Evolutionary conservation across 2,888 invertebrate genomes (phyloP), one percentile per base, ranked within the genome.

Genomic region (Halocaridina rubra): DNA sequence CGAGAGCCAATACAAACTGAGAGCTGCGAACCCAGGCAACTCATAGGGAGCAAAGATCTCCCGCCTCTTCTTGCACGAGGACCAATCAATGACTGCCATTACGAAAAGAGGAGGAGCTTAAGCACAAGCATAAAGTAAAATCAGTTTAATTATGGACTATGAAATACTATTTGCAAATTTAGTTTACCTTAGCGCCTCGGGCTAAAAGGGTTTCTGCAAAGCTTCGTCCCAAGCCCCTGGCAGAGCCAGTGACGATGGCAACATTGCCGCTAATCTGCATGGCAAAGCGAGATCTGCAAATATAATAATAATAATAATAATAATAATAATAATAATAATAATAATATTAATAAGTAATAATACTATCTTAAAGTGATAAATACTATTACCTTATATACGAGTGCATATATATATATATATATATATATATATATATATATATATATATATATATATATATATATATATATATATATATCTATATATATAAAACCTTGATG

Each of bases 151-250:
- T n/a, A n/a, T n/a, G n/a, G n/a, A n/a, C n/a, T n/a, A n/a, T n/a
- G n/a, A n/a, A n/a, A n/a, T n/a, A 22, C 0, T 16, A 2, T 10
- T 13, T 24, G 27, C n/a, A 22, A 4, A 10, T 5, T 5, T 22
- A 3, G 30, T 95, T 93, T 84, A 95, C 94, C 95, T 95, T 95
- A 30, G 94, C 94, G 89, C 95, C 95, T 89, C 94, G 93, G 89
- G 93, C 94, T 86, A 95, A 92, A 69, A 95, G 90, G 90, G 95
- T 95, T 89, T 94, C 94, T 89, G 93, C 94, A 89, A 94, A 95
- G n/a, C 94, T 93, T 86, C 93, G 92, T 0, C 95, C 95, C 89
- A 95, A 94, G 81, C 95, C 95, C 75, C 94, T 93, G 19, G 94
- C 95, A 74, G 94, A 95, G 39, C 95, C 95, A 30, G 95, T 95